Evolutionary conservation across 92 coral and sea anemone species (phyloP).

Genomic region (Parazoanthus darwini): DNA sequence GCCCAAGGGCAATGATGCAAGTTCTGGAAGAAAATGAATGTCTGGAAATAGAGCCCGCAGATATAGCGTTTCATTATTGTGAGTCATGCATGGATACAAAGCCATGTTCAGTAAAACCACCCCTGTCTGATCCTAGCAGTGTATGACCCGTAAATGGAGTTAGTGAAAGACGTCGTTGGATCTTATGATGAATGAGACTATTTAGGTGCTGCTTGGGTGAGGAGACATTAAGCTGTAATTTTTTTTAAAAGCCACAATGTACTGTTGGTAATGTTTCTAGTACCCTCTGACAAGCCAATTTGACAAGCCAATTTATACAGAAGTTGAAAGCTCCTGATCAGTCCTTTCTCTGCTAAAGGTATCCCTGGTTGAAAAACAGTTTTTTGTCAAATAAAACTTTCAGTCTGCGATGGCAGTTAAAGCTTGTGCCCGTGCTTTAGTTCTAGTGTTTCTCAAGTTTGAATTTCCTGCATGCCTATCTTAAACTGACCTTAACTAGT

Average conservation of each 20-base stretch:
- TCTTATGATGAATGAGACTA: neutral
- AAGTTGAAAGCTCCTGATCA: no score
- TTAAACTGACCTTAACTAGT: no score
- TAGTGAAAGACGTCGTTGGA: neutral
- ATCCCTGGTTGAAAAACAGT: no score
- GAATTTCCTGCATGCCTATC: no score
- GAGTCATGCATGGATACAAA: neutral
- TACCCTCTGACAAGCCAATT: no score
- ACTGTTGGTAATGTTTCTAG: no score
- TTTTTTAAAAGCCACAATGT: neutral
- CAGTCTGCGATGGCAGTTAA: no score
- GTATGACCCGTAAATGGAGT: neutral
- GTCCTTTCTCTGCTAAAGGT: no score
- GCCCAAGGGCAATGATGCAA: neutral
- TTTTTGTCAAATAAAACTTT: no score
- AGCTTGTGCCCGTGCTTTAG: no score
- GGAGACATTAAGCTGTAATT: neutral
- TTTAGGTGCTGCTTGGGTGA: neutral
- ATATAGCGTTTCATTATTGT: neutral
- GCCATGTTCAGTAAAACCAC: neutral
- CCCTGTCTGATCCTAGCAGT: neutral
- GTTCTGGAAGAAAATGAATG: slow-evolving; percentile 19
- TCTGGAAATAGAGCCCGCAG: slow-evolving; percentile 4
- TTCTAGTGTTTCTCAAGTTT: no score
- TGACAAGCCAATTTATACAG: no score